phyloP scores from a whole-genome alignment of 2,797 vertebrate genomes.

The Notolabrus celidotus region DNA sequence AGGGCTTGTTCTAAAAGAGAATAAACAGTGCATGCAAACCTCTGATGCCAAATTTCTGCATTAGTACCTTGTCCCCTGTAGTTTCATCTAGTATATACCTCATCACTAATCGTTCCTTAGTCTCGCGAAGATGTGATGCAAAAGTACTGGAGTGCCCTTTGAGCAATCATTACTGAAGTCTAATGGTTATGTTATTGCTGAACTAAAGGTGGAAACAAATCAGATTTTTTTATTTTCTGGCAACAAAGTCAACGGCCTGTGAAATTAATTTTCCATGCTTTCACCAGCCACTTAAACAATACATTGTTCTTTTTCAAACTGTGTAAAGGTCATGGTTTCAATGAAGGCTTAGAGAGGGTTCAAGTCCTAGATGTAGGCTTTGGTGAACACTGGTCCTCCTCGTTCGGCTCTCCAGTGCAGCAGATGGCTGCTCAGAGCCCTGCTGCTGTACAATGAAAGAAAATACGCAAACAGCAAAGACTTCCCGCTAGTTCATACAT shows the following conservation, averaged over 20 bases:
- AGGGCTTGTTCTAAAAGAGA: background rate
- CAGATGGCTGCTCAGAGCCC: constrained; percentile 58
- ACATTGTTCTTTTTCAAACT: background rate
- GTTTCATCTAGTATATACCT: constrained; percentile 28
- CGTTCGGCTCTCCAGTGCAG: constrained; percentile 16
- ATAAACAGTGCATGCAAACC: constrained; percentile 9
- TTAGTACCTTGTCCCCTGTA: constrained; percentile 4
- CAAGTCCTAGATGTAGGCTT: constrained; percentile 1
- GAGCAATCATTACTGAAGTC: background rate
- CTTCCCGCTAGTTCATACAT: constrained; percentile 23
- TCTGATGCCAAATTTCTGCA: constrained; percentile 15
- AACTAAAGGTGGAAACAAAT: constrained; percentile 7
- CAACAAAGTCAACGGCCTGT: constrained; percentile 13
- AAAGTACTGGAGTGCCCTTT: background rate
- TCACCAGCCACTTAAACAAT: background rate
- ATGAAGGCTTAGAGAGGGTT: background rate
- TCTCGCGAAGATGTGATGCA: constrained; percentile 21
- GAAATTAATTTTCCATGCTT: constrained; percentile 17
- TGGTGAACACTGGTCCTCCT: constrained; percentile 9
- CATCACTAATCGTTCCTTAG: constrained; percentile 17
- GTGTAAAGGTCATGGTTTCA: constrained; percentile 5
- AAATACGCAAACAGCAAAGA: constrained; percentile 11
- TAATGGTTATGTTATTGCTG: background rate
- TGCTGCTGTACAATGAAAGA: constrained; percentile 41
- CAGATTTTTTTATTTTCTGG: background rate